Conservation (phyloP, 2,797 vertebrate genomes). For the Urosaurus nigricauda region DNA sequence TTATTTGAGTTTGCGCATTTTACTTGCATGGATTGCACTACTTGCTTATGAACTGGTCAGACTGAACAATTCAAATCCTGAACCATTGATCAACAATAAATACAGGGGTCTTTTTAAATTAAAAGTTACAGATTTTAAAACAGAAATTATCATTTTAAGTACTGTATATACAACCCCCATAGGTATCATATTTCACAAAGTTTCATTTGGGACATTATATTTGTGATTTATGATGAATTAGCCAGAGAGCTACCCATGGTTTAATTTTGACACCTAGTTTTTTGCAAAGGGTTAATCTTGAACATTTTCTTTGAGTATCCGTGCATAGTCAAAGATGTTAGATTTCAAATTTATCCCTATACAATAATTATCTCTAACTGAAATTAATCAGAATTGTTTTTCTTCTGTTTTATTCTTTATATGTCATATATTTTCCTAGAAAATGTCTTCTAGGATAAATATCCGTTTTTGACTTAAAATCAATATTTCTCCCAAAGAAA, state of each 20-base stretch:
- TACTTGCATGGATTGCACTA: background rate
- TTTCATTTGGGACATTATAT: no score
- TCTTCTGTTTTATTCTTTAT: conserved; percentile 39
- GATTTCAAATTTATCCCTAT: conserved; percentile 35
- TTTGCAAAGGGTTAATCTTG: background rate
- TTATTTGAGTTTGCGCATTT: background rate
- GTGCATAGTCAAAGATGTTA: background rate
- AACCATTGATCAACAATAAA: background rate
- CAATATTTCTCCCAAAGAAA: conserved; percentile 57
- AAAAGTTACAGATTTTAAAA: no score
- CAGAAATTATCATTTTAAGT: no score
- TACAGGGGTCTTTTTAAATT: no score
- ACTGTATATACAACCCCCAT: no score
- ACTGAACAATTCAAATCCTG: background rate
- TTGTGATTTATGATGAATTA: no score
- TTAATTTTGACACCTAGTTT: background rate
- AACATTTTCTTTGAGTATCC: background rate
- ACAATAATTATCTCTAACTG: conserved; percentile 32
- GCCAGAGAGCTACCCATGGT: rapidly evolving
- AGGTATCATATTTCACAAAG: no score
- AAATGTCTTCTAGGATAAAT: conserved; percentile 57
- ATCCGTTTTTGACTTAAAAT: conserved; percentile 47
- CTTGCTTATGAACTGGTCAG: background rate
- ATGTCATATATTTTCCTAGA: background rate
- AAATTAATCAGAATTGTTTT: conserved; percentile 26